A percentile compares a stretch with the other conserved stretches of the same genome.
Evolutionary conservation across 2,888 invertebrate species (phyloP).

Genomic region (Candidula unifasciata): DNA sequence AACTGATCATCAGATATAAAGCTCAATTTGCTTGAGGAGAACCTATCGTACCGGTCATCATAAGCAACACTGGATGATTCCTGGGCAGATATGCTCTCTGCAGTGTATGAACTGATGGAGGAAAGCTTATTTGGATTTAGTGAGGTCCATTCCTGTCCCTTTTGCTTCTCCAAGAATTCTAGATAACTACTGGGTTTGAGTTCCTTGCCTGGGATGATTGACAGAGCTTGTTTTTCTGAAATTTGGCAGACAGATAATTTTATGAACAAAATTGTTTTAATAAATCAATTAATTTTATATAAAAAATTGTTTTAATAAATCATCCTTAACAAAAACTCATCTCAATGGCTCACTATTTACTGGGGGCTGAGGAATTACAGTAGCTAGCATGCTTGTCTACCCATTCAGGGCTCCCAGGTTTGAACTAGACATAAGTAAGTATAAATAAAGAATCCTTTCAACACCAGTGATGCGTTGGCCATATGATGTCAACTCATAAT

Average conservation of each 20-base stretch:
- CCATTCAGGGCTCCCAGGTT: too few species aligned
- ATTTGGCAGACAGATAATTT: background rate
- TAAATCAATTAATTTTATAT: background rate
- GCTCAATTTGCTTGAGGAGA: slow-evolving; percentile 24
- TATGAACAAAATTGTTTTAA: background rate
- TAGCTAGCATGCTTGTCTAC: too few species aligned
- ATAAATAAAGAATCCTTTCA: too few species aligned
- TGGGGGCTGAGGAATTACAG: too few species aligned
- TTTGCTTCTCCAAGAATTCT: slow-evolving; percentile 61
- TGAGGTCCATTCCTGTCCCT: slow-evolving; percentile 60
- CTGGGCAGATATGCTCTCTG: background rate
- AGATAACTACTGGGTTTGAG: slow-evolving; percentile 63
- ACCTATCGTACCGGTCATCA: slow-evolving; percentile 54
- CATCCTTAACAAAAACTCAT: too few species aligned
- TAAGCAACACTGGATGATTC: slow-evolving; percentile 46
- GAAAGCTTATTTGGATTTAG: slow-evolving; percentile 43
- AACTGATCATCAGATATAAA: slow-evolving; percentile 19
- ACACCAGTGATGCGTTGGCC: too few species aligned
- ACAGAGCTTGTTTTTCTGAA: slow-evolving; percentile 61
- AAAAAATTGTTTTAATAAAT: background rate
- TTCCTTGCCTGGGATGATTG: slow-evolving; percentile 64
- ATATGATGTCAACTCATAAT: too few species aligned
- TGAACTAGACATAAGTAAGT: too few species aligned
- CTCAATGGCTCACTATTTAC: too few species aligned
- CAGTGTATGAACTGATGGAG: slow-evolving; percentile 36